Conservation (phyloP, 2,888 invertebrate species). For the Drosophila maculinotata region DNA sequence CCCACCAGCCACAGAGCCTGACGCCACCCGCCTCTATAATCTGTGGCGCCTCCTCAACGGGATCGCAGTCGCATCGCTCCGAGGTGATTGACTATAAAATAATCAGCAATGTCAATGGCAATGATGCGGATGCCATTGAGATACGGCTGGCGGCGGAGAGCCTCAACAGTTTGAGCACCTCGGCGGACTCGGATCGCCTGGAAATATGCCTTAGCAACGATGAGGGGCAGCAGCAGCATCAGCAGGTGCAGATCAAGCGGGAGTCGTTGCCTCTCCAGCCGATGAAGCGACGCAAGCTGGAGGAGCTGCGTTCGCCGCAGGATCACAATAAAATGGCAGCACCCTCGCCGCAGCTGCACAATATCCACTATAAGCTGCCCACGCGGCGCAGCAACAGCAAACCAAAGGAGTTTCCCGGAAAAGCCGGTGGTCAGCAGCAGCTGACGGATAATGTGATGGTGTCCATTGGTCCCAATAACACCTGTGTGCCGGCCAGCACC, state of each 20-base stretch:
- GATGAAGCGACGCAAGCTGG: conserved; percentile 65
- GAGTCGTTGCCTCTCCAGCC: background rate
- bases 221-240: conserved; percentile 29
- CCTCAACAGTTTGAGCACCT: conserved; percentile 71
- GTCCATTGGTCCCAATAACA: conserved; percentile 85
- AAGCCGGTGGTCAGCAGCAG: conserved; percentile 18
- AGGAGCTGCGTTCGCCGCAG: too few relatives aligned
- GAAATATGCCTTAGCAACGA: conserved; percentile 77
- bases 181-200: conserved; percentile 76
- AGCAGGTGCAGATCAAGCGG: too few relatives aligned
- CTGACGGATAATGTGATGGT: conserved; percentile 66
- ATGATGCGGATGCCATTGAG: conserved; percentile 72
- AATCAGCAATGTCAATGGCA: conserved; percentile 54
- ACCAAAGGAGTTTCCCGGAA: background rate
- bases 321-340: conserved; percentile 5
- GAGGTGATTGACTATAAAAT: conserved; percentile 77
- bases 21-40: conserved; percentile 64
- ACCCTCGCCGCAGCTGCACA: conserved; percentile 2
- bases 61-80: conserved; percentile 15
- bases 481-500: conserved; percentile 83
- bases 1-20: conserved; percentile 41
- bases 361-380: conserved; percentile 42
- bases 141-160: conserved; percentile 76
- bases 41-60: conserved; percentile 31
- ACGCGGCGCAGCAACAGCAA: conserved; percentile 18